These are phyloP conservation scores for Drosophila merina DNA, from an alignment of 2,888 invertebrate genomes.

Conservation along the genomic window DNA sequence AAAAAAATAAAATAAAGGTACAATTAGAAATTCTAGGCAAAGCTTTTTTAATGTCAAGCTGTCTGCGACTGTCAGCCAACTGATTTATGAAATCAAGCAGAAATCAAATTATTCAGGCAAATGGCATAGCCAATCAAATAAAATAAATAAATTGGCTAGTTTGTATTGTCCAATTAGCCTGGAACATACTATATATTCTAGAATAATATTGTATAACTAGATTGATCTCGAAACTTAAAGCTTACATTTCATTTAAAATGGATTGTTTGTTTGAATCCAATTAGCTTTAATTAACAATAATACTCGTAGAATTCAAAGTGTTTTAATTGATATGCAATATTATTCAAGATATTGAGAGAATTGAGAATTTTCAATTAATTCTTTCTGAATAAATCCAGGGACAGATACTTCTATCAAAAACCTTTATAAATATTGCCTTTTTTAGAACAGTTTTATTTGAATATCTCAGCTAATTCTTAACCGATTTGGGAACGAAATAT, in stretches of 20 bases:
- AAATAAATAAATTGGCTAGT: no score
- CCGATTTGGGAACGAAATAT: no score
- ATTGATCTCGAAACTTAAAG: slow-evolving; percentile 10
- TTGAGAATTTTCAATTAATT: no score
- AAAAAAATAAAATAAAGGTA: not conserved
- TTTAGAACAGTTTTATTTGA: no score
- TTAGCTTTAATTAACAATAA: not conserved
- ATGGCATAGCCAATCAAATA: slow-evolving; percentile 1
- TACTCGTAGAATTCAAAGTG: not conserved
- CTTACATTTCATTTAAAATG: slow-evolving; percentile 5
- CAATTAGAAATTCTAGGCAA: slow-evolving; percentile 10
- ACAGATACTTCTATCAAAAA: no score
- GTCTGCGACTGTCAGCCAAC: slow-evolving; percentile 10
- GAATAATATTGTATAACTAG: not conserved
- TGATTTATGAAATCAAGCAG: slow-evolving; percentile 17
- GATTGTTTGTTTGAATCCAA: slow-evolving; percentile 11
- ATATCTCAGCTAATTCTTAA: no score
- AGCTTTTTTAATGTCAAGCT: slow-evolving; percentile 20
- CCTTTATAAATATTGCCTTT: no score
- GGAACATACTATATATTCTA: not conserved
- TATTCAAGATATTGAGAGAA: not conserved
- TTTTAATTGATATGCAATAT: not conserved
- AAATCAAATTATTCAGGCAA: slow-evolving; percentile 14
- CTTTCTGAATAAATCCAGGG: no score
- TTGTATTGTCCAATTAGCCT: slow-evolving; percentile 14